phyloP scores from a whole-genome alignment of 2,888 invertebrate species.

The Torymus aiolomorphi region DNA sequence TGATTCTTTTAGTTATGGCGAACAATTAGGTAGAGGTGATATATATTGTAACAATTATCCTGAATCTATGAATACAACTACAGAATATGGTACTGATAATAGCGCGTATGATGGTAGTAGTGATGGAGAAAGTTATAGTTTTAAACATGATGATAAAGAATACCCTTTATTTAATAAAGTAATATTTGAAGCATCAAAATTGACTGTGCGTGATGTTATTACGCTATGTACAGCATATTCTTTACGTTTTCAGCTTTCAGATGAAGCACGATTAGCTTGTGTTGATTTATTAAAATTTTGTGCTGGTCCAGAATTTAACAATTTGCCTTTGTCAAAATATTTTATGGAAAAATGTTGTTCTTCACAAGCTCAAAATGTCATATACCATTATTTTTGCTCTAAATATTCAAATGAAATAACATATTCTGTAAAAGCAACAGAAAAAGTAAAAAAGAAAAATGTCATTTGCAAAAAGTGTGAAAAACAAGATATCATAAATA shows the following conservation, averaged over 20 bases:
- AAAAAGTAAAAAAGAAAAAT: background rate
- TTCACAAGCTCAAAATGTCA: background rate
- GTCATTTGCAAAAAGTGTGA: background rate
- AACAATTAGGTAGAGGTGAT: no score
- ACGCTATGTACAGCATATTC: background rate
- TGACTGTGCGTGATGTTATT: background rate
- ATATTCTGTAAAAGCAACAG: background rate
- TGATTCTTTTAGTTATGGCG: no score
- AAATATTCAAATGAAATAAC: background rate
- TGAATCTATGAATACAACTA: no score
- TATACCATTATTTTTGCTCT: background rate
- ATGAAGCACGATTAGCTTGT: background rate
- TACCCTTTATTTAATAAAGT: background rate
- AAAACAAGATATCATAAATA: background rate
- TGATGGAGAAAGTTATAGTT: no score
- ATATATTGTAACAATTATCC: no score
- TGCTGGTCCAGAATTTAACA: background rate
- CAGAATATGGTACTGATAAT: no score
- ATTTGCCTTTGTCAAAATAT: background rate
- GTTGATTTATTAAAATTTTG: background rate
- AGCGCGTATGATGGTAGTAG: no score
- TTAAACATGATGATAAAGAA: no score
- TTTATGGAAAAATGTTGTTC: background rate
- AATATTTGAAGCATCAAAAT: background rate
- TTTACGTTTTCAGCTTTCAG: background rate